Base-by-base conservation (phyloP, 2,888 invertebrate species). In the Dryobota labecula region DNA sequence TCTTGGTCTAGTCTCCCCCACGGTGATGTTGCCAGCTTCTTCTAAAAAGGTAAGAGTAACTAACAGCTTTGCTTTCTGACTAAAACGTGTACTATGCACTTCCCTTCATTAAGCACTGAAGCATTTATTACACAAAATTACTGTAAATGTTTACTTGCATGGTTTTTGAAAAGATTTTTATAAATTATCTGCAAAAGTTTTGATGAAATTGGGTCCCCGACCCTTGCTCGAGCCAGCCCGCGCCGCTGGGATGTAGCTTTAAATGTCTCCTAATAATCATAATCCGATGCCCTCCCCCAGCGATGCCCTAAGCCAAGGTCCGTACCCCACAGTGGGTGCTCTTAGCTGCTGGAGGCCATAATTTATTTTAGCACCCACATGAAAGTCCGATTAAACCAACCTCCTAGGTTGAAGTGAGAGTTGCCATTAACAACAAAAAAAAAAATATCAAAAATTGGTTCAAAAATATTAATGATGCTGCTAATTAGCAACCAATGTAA, bases 31-130 rank as follows among this genome's bases (percentile, higher is more conserved):
- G 69, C 66, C 82, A 75, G 64, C 70, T 51, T 64, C 75, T 70
- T 47, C 79, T 24, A 5, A 8, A 65, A 83, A 84, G 86, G 86
- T 86, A 83, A 84, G 84, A 71, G 57, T 72, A 6, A 78, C 76
- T 81, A 79, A 84, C 45, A n/a, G 84, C 83, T 85, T 81, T 36
- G 80, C 83, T 82, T 78, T 70, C 54, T 61, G 3, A 78, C 47
- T 78, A 70, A 82, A 18, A 60, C 60, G 33, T 76, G 47, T 70
- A 63, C 56, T 66, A 56, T 45, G 56, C 70, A 71, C 73, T 62
- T 71, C 64, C 78, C 49, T 63, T 24, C 68, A 73, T 75, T 3
- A 20, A 57, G 68, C 79, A 79, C 80, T 30, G 1, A 53, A 20
- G 27, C 43, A 69, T 54, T 49, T 0, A 9, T 38, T 67, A 49